Percentiles rank a stretch among this genome's conserved stretches.
Evolutionary conservation across 2,113 vertebrate genomes (phyloP).

Genomic region (Philantomba maxwellii): DNA sequence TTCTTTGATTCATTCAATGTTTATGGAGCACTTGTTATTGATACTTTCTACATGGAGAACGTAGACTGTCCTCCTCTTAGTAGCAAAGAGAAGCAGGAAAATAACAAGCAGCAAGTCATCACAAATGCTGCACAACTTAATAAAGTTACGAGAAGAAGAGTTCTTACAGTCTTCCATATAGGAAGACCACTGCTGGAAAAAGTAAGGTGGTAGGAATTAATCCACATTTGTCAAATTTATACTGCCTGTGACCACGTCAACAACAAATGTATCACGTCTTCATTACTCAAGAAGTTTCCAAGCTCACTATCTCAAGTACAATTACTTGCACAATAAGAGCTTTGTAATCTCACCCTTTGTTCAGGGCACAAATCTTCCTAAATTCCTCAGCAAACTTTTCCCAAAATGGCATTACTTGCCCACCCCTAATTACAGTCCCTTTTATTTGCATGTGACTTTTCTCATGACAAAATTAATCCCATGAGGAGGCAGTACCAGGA

Average conservation of each 20-base stretch:
- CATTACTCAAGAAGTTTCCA: not conserved
- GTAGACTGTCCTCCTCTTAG: not conserved
- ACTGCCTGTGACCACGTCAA: not conserved
- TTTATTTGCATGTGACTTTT: not conserved
- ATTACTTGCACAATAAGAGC: not conserved
- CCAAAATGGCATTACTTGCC: not conserved
- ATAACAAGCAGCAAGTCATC: not conserved
- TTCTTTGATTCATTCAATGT: not conserved
- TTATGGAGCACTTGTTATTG: not conserved
- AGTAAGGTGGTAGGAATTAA: not conserved
- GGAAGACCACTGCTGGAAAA: not conserved
- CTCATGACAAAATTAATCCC: not conserved
- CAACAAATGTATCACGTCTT: not conserved
- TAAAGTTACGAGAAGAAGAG: not conserved
- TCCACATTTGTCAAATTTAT: not conserved
- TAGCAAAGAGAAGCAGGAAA: not conserved
- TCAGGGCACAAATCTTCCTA: not conserved
- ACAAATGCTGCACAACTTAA: not conserved
- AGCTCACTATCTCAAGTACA: not conserved
- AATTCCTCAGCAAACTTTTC: not conserved
- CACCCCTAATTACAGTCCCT: not conserved
- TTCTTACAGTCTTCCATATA: not conserved
- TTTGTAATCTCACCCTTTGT: not conserved
- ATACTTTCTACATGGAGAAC: not conserved
- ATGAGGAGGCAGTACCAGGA: not conserved